phyloP scores from a whole-genome alignment of 23 tunicate genomes.

The Halocynthia aurantium region DNA sequence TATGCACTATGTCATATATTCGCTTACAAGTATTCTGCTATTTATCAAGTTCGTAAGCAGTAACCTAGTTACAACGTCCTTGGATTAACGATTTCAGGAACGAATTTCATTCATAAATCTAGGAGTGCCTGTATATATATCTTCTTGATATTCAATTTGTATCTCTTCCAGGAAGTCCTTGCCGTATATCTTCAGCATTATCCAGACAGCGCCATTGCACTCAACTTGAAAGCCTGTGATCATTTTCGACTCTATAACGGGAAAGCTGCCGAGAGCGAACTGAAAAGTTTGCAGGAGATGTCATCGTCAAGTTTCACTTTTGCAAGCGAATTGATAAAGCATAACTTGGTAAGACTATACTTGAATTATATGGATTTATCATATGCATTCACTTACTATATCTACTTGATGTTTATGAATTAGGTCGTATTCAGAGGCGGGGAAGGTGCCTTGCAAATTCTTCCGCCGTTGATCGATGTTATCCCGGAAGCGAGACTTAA shows the following conservation, averaged over 20 bases:
- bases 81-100: no score
- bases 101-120: no score
- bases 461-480: constrained; percentile 93
- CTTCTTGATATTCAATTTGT: not conserved
- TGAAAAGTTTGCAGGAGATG: constrained; percentile 73
- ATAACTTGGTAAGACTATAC: constrained; percentile 60
- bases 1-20: no score
- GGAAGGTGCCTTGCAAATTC: constrained; percentile 89
- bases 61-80: no score
- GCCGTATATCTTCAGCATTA: constrained; percentile 81
- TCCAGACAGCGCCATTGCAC: constrained; percentile 95
- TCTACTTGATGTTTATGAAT: not conserved
- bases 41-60: no score
- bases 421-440: constrained; percentile 94
- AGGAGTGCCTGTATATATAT: no score
- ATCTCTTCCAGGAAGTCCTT: constrained; percentile 68
- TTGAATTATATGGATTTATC: not conserved
- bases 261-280: constrained; percentile 89
- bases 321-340: constrained; percentile 87
- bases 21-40: no score
- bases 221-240: constrained; percentile 96
- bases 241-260: constrained; percentile 95
- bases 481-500: constrained; percentile 94
- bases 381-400: not conserved
- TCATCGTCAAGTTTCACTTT: constrained; percentile 50